Percentiles rank a stretch among this genome's conserved stretches.
Evolutionary conservation across 2,113 vertebrate species (phyloP).

Genomic region (Phalacrocorax aristotelis): DNA sequence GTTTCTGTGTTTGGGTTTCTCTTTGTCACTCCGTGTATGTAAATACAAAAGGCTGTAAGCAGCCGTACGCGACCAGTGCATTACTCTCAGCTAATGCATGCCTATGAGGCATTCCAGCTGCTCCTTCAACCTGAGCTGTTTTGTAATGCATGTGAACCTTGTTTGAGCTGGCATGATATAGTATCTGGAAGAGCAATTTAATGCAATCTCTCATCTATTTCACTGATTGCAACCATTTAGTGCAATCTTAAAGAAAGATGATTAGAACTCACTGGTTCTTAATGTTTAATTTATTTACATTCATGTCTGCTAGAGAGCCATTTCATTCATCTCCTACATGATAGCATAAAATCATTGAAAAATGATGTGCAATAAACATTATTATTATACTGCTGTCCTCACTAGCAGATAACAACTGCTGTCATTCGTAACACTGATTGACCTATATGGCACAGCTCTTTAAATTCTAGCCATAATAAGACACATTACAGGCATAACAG

Average conservation of each 20-base stretch:
- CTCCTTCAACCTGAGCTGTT: conserved; percentile 58
- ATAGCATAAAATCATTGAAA: conserved; percentile 77
- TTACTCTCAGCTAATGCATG: conserved; percentile 46
- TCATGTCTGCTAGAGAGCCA: conserved; percentile 70
- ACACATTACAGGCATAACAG: conserved; percentile 48
- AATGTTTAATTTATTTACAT: conserved; percentile 85
- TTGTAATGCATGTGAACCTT: conserved; percentile 56
- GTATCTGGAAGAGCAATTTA: conserved; percentile 67
- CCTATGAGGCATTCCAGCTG: conserved; percentile 58
- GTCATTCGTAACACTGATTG: conserved; percentile 61
- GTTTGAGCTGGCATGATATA: conserved; percentile 53
- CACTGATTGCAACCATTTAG: conserved; percentile 79
- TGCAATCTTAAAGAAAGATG: conserved; percentile 77
- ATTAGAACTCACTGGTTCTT: conserved; percentile 76
- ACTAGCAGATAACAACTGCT: conserved; percentile 64
- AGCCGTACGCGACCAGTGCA: conserved; percentile 14
- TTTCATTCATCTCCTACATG: conserved; percentile 76
- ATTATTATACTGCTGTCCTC: conserved; percentile 57
- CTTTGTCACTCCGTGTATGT: conserved; percentile 38
- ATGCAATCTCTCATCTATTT: conserved; percentile 76
- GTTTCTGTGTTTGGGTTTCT: conserved; percentile 50
- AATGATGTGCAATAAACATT: conserved; percentile 72
- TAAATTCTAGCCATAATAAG: conserved; percentile 58
- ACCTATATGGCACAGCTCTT: conserved; percentile 63
- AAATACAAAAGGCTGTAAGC: conserved; percentile 53